phyloP scores from a whole-genome alignment of 1,140 invertebrate species.

The Zophobas morio region DNA sequence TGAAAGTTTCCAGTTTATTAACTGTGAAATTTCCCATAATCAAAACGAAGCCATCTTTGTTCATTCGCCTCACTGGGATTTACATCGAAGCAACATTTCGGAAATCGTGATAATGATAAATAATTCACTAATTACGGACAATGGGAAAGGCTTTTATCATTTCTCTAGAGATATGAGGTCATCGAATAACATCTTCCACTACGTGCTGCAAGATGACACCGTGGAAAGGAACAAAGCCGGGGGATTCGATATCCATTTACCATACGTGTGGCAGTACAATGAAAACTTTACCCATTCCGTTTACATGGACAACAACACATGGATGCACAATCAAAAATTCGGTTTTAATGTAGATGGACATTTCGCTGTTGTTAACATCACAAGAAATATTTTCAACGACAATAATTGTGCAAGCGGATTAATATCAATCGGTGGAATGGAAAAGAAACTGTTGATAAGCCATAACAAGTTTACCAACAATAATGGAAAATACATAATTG shows the following conservation, averaged over 20 bases:
- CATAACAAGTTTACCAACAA: constrained; percentile 87
- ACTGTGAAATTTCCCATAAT: constrained; percentile 87
- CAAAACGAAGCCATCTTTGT: constrained; percentile 84
- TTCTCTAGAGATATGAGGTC: constrained; percentile 91
- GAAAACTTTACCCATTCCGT: constrained; percentile 95
- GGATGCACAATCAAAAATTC: constrained; percentile 90
- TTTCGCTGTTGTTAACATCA: constrained; percentile 88
- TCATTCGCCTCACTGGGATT: constrained; percentile 88
- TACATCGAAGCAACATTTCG: constrained; percentile 84
- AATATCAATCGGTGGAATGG: constrained; percentile 93
- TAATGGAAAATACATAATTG: constrained; percentile 87
- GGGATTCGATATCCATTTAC: constrained; percentile 88
- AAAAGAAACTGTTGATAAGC: constrained; percentile 92
- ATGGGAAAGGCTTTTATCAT: constrained; percentile 88
- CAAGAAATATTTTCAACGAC: constrained; percentile 86
- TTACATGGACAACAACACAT: constrained; percentile 88
- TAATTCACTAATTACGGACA: constrained; percentile 85
- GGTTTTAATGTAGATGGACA: constrained; percentile 90
- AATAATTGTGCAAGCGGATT: constrained; percentile 90
- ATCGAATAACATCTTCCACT: constrained; percentile 96
- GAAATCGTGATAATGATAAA: constrained; percentile 91
- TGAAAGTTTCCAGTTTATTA: constrained; percentile 85
- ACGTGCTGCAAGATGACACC: constrained; percentile 90
- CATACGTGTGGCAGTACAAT: constrained; percentile 96
- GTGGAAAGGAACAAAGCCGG: constrained; percentile 87